Base-by-base conservation (phyloP, 2,113 vertebrate species). In the Perca flavescens region DNA sequence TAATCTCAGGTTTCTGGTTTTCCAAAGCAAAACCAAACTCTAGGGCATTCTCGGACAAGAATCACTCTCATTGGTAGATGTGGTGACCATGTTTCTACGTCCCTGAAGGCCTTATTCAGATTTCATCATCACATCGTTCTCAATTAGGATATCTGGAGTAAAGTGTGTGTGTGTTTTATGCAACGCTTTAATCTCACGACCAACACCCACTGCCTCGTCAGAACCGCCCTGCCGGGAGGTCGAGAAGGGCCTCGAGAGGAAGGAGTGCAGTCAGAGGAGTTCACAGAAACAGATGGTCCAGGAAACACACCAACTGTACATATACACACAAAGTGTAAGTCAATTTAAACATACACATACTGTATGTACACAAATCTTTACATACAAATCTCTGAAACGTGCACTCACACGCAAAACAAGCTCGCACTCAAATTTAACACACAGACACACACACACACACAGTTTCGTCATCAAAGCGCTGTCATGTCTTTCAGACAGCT, bases 401-500 rank as follows among this genome's bases (percentile, higher is more conserved):
- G 8, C 36, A 40, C 36, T 2, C 36, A 9, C 36, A 40, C 36
- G 9, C 36, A 16, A 62, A 49, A 57, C 40, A 28, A 15, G 72
- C 14, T 34, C 50, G 40, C 54, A 11, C 77, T 50, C 47, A 40
- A 40, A 40, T 34, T 34, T 34, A 34, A 34, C 34, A 71, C 47
- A 63, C 46, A 47, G 40, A 49, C 40, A 28, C 36, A 70, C 74
- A 19, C 69, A 68, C 77, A 73, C 62, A 46, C 57, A 1, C 12
- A 11, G 68, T 91, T 92, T 88, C 80, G 8, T 84, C 88, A 90
- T 92, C 89, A 90, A 92, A 91, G 86, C 2, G 13, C 54, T 79
- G 84, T 79, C 84, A 77, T 67, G 74, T 86, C 84, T 88, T 92
- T 91, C 79, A 85, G 57, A 88, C 77, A 86, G 84, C 89, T 91